phyloP scores from a whole-genome alignment of 2,888 invertebrate species.

The Antitype chi region DNA sequence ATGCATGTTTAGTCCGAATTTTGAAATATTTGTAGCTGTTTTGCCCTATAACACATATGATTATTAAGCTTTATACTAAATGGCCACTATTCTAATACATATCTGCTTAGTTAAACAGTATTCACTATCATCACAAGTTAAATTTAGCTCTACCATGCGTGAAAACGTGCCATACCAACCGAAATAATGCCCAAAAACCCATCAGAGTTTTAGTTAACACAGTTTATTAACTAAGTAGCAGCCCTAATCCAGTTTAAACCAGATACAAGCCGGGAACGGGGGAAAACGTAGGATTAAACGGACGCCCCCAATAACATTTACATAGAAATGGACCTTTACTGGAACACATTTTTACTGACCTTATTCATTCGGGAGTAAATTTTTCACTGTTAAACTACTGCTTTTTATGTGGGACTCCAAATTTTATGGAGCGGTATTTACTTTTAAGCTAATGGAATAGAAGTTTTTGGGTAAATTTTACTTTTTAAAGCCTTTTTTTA shows the following conservation, averaged over 20 bases:
- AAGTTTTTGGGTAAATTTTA: neutral
- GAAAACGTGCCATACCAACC: slow-evolving; percentile 29
- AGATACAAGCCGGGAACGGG: slow-evolving; percentile 83
- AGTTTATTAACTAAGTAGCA: slow-evolving; percentile 75
- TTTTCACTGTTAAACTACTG: slow-evolving; percentile 74
- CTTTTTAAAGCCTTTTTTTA: neutral
- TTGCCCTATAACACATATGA: neutral
- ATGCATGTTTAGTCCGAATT: neutral
- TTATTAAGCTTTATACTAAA: neutral
- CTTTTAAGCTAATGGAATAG: slow-evolving; percentile 50
- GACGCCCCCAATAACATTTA: slow-evolving; percentile 87
- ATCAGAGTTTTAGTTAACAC: slow-evolving; percentile 70
- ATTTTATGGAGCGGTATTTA: slow-evolving; percentile 62
- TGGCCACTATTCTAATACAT: neutral
- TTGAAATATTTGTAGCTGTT: neutral
- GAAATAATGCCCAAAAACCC: slow-evolving; percentile 63
- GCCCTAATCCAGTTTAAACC: slow-evolving; percentile 86
- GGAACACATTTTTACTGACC: slow-evolving; percentile 83
- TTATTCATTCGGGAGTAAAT: slow-evolving; percentile 75
- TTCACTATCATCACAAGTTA: slow-evolving; percentile 13
- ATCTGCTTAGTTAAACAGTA: slow-evolving; percentile 6
- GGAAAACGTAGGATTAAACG: slow-evolving; percentile 86
- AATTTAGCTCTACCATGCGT: slow-evolving; percentile 18
- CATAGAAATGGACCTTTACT: slow-evolving; percentile 83
- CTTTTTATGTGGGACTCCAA: slow-evolving; percentile 61